phyloP scores from a whole-genome alignment of 2,797 vertebrate species.

The Bradypus variegatus region DNA sequence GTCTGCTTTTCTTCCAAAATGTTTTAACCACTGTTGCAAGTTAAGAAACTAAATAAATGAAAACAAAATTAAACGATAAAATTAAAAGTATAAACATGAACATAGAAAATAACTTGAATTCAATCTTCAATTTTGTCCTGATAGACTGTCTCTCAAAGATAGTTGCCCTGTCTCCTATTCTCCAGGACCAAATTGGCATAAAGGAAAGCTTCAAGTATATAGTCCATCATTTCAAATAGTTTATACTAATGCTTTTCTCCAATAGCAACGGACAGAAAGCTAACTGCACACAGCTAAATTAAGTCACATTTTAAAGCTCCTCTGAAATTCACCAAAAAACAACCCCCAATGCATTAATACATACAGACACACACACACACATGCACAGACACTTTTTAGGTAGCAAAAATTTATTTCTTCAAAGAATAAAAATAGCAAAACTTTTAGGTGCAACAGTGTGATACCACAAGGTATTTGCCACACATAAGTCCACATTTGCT shows the following conservation, averaged over 20 bases:
- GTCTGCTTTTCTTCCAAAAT: neutral
- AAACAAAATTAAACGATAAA: neutral
- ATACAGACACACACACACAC: neutral
- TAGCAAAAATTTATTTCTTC: slow-evolving; percentile 37
- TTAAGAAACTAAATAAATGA: neutral
- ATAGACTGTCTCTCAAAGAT: neutral
- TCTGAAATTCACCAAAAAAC: slow-evolving; percentile 27
- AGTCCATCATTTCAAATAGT: neutral
- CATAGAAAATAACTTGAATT: neutral
- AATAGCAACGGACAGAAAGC: slow-evolving; percentile 23
- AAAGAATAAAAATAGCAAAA: slow-evolving; percentile 57
- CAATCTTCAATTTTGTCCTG: neutral
- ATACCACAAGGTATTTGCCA: slow-evolving; percentile 39
- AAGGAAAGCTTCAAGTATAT: neutral
- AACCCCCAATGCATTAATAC: neutral
- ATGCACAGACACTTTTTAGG: neutral
- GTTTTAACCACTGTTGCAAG: slow-evolving; percentile 45
- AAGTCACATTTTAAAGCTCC: slow-evolving; percentile 31
- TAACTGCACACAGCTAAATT: slow-evolving; percentile 9
- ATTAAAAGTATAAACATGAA: neutral
- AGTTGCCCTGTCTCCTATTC: neutral
- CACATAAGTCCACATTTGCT: slow-evolving; percentile 16
- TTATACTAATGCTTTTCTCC: neutral
- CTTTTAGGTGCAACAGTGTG: neutral
- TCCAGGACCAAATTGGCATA: neutral